Evolutionary conservation across 2,888 invertebrate genomes (phyloP), one percentile per base, ranked within the genome.

Genomic region (Melanotus villosus): DNA sequence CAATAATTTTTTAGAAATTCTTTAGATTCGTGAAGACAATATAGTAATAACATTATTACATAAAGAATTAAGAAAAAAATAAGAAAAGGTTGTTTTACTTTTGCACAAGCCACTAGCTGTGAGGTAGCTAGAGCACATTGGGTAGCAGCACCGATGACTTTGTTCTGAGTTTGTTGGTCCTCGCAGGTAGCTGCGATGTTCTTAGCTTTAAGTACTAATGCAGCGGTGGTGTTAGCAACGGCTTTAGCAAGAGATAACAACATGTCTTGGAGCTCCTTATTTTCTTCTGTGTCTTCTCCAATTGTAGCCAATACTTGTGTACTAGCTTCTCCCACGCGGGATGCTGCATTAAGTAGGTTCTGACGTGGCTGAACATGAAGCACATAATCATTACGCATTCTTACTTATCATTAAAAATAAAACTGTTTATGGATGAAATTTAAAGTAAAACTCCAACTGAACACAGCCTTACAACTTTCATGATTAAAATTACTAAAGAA

Each of bases 191-290:
- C 94, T 0, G 99, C 98, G 72, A 99, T 97, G 79, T 95, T 95
- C 87, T 99, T 98, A 0, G 99, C 98, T 82, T 96, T 95, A 62
- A 99, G 88, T 1, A 99, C 99, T 58, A 99, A 86, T 0, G 96
- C 95, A 0, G 99, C 99, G 0, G 99, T 98, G 1, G 98, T 96
- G 83, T 98, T 99, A 41, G 99, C 99, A 26, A 99, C 99, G 0
- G 95, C 96, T 85, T 99, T 99, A 4, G 99, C 99, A 75, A 98
- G 87, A 0, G 95, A 94, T 19, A 99, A 87, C 0, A 99, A 89
- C 86, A 96, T 93, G 77, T 99, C 99, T 86, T 92, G 86, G 1
- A 94, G 88, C 78, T 95, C 95, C 76, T 93, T 91, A 83, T 92
- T 93, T 73, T 93, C 91, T 10, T 91, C 91, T n/a, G 93, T 93